These are phyloP conservation scores for Lordiphosa andalusiaca DNA, from an alignment of 2,888 invertebrate genomes.

Conservation along the genomic window DNA sequence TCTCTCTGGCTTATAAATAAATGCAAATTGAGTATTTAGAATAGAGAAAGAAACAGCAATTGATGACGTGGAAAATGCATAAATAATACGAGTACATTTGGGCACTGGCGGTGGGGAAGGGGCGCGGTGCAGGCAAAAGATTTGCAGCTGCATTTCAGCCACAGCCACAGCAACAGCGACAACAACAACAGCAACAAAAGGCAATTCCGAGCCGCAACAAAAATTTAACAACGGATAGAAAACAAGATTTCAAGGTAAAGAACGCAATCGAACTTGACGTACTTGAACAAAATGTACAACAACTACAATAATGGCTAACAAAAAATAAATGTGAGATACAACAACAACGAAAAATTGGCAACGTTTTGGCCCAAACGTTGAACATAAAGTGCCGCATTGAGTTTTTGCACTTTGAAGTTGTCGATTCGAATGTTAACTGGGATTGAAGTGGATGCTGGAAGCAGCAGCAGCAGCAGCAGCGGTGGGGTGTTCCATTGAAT, in stretches of 20 bases:
- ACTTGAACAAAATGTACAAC: conserved; percentile 72
- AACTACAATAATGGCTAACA: conserved; percentile 38
- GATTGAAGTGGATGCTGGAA: conserved; percentile 18
- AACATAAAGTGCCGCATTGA: conserved; percentile 32
- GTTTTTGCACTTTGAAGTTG: conserved; percentile 35
- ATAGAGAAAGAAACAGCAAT: conserved; percentile 51
- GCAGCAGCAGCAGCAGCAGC: neutral
- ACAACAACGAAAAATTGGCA: conserved; percentile 55
- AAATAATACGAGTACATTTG: conserved; percentile 63
- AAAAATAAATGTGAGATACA: conserved; percentile 18
- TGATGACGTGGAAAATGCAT: conserved; percentile 63
- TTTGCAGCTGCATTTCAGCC: conserved; percentile 62
- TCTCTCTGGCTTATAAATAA: conserved; percentile 56
- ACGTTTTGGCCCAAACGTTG: conserved; percentile 53
- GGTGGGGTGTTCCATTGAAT: neutral
- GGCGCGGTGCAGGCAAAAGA: conserved; percentile 57
- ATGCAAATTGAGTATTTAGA: conserved; percentile 71
- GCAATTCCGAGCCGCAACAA: conserved; percentile 49
- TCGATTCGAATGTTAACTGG: conserved; percentile 28
- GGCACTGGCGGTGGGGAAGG: conserved; percentile 1
- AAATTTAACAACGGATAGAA: conserved; percentile 71
- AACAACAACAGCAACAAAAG: conserved; percentile 25
- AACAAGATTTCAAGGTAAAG: conserved; percentile 75
- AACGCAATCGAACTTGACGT: conserved; percentile 76
- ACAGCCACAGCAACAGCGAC: too few species aligned